Base-by-base conservation (phyloP, 2,888 invertebrate species). In the Chelonus formosanus region DNA sequence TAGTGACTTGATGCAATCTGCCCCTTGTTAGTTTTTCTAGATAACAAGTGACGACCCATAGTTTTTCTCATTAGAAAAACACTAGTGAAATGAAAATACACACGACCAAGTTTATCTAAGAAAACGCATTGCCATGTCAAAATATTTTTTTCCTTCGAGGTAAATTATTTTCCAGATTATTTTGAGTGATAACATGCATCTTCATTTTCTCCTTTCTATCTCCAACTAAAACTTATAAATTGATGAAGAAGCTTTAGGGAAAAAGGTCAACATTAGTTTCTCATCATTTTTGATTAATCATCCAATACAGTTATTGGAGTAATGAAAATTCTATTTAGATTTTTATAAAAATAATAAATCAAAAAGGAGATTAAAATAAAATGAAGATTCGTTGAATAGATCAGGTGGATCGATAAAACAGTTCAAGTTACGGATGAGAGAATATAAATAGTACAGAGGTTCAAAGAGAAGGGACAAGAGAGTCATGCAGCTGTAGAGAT, bases 401-500 rank as follows among this genome's bases (percentile, higher is more conserved):
- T 20, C 31, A 45, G 43, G 32, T 32, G 8, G 57, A 57, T 57
- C 57, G 44, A 57, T 57, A 57, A 44, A 34, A 57, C 32, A 43
- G 40, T 55, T 40, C 55, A 40, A 40, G 36, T 55, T 55, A 55
- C 20, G 40, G 57, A 44, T 57, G 32, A 34, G 48, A 6, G 55
- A 59, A 68, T 53, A 50, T 54, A 32, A 20, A 20, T 20, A 20
- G 20, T 20, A 20, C 20, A 20, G 20, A 45, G 50, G 44, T 20
- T 35, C 43, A 50, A 62, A 66, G 50, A 43, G 65, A 63, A 34
- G 35, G 57, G 61, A 63, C 47, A 50, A 57, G 35, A 35, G 50
- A 36, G n/a, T 7, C 40, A 61, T 69, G 65, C 64, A 68, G 65
- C 62, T 67, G 55, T 54, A 61, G 60, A 67, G 66, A 72, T 71